Evolutionary conservation across 2,797 vertebrate genomes (phyloP).

Genomic region (Caiman crocodilus): DNA sequence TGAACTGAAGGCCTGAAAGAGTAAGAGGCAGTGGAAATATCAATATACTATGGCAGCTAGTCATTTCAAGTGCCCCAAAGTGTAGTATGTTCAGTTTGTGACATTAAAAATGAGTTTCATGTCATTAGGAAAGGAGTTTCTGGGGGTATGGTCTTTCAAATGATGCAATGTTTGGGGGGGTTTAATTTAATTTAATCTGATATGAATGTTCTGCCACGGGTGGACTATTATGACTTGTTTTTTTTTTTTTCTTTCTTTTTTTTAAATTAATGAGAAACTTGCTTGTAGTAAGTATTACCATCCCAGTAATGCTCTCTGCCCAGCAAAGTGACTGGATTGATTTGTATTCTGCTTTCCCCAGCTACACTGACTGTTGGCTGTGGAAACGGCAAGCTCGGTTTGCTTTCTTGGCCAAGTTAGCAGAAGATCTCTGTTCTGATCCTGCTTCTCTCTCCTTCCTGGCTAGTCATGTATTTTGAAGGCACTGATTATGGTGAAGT

Average conservation of each 20-base stretch:
- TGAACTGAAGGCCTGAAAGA: neutral
- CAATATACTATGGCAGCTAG: too few species aligned
- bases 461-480: neutral
- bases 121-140: neutral
- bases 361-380: accelerated
- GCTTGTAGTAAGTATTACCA: neutral
- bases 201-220: neutral
- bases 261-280: neutral
- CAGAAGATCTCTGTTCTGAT: neutral
- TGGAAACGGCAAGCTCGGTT: neutral
- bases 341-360: neutral
- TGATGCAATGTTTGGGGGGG: neutral
- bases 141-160: neutral
- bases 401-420: neutral
- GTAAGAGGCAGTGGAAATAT: neutral
- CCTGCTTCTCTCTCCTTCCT: neutral
- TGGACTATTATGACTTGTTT: neutral
- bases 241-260: too few species aligned
- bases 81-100: too few species aligned
- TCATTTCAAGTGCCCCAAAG: too few species aligned
- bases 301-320: neutral
- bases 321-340: neutral
- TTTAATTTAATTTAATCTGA: neutral
- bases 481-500: accelerated
- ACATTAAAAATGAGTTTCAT: neutral